Conservation (phyloP, 2,797 vertebrate genomes). For the Vultur gryphus region DNA sequence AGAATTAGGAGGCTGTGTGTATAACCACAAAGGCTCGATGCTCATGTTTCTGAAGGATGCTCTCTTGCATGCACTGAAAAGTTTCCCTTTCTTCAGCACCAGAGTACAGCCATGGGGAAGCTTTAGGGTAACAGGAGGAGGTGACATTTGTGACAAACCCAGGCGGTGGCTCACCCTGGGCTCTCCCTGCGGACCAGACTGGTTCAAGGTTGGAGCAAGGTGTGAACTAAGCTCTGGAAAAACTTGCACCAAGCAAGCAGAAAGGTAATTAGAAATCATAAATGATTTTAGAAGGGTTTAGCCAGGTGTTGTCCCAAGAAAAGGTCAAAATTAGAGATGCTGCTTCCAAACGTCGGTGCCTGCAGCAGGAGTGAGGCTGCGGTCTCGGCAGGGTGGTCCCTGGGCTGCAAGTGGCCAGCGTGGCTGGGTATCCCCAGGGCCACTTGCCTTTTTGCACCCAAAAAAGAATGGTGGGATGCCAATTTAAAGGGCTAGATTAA, state of each 20-base stretch:
- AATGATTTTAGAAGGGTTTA: not conserved
- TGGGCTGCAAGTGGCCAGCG: too few relatives aligned
- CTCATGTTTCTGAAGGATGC: not conserved
- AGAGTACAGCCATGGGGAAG: not conserved
- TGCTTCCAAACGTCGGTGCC: not conserved
- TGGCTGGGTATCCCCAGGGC: too few relatives aligned
- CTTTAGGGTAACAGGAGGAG: not conserved
- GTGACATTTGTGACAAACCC: not conserved
- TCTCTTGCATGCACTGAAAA: not conserved
- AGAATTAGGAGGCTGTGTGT: not conserved
- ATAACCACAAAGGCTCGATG: not conserved
- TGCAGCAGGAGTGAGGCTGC: not conserved
- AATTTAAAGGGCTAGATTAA: not conserved
- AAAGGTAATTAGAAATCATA: not conserved
- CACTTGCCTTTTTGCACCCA: not conserved
- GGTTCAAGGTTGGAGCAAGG: not conserved
- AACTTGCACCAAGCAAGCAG: not conserved
- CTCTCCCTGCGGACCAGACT: not conserved
- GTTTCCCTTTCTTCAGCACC: not conserved
- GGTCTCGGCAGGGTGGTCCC: not conserved
- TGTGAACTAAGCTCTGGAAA: not conserved
- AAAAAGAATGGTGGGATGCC: too few relatives aligned
- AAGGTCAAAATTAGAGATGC: not conserved
- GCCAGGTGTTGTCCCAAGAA: not conserved
- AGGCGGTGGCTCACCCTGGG: not conserved